Conservation (phyloP, 2,113 vertebrate species). For the Steatornis caripensis region DNA sequence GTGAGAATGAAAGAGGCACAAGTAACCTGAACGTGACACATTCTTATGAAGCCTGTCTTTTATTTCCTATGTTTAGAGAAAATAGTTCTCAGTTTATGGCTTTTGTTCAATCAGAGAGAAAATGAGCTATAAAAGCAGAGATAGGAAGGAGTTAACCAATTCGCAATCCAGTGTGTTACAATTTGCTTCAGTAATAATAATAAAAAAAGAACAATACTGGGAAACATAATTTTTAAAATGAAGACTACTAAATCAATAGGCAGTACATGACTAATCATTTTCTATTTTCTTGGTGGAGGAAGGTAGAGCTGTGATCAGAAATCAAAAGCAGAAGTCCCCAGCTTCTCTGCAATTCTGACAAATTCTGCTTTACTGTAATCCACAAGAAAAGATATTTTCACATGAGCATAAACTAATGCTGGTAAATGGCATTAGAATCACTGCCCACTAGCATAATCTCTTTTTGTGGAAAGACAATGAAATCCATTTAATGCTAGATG, state of each 20-base stretch:
- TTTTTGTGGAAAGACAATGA: conserved; percentile 1
- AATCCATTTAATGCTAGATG: background rate
- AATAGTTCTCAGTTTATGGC: conserved; percentile 50
- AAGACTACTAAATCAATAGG: conserved; percentile 70
- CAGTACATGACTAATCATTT: conserved; percentile 68
- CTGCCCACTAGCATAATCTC: background rate
- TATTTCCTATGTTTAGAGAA: conserved; percentile 52
- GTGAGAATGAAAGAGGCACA: background rate
- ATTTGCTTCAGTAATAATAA: conserved; percentile 70
- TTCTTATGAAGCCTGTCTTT: conserved; percentile 17
- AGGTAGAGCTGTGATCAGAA: conserved; percentile 62
- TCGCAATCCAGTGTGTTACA: conserved; percentile 48
- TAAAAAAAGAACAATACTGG: conserved; percentile 61
- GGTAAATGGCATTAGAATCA: background rate
- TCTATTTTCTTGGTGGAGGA: conserved; percentile 47
- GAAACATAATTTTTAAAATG: conserved; percentile 69
- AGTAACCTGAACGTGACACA: background rate
- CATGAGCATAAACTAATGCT: background rate
- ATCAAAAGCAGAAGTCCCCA: conserved; percentile 24
- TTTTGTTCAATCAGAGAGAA: conserved; percentile 48
- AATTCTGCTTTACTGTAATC: conserved; percentile 7
- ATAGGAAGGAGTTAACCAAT: conserved; percentile 68
- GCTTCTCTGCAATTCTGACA: conserved; percentile 18
- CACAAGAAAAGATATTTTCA: background rate
- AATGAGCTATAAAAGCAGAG: conserved; percentile 61